Evolutionary conservation across 1,140 invertebrate genomes (phyloP).

Genomic region (Pectinophora gossypiella): DNA sequence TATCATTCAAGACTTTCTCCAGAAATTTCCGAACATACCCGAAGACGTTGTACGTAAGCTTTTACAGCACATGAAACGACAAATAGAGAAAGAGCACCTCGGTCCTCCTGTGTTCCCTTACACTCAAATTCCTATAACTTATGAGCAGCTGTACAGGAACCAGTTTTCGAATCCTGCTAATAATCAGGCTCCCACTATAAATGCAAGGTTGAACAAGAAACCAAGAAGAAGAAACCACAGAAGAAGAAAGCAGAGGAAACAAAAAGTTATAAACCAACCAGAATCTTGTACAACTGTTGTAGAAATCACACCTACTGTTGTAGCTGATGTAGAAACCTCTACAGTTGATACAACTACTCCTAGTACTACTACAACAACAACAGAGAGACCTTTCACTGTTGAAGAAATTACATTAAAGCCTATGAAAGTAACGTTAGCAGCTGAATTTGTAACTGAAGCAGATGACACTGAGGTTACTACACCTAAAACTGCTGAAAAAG

Average conservation of each 20-base stretch:
- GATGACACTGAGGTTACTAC: too few species aligned
- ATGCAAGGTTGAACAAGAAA: background rate
- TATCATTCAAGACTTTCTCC: slow-evolving; percentile 17
- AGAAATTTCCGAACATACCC: slow-evolving; percentile 19
- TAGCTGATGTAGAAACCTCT: background rate
- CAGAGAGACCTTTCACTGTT: background rate
- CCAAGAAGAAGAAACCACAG: background rate
- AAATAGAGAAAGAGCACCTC: background rate
- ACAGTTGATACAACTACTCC: background rate
- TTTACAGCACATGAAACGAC: background rate
- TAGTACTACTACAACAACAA: background rate
- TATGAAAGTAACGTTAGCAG: background rate
- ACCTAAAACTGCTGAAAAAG: too few species aligned
- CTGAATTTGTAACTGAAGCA: background rate
- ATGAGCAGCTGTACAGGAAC: slow-evolving; percentile 20
- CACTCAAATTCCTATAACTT: slow-evolving; percentile 18
- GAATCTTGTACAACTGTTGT: background rate
- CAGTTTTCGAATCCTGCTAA: background rate
- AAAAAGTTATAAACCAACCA: background rate
- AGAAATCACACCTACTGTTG: background rate
- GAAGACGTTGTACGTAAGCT: slow-evolving; percentile 16
- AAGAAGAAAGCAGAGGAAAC: background rate
- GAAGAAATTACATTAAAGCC: too few species aligned
- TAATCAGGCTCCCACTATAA: too few species aligned
- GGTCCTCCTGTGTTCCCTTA: background rate